Percentiles rank a stretch among this genome's conserved stretches.
Evolutionary conservation across 2,888 invertebrate species (phyloP).

Genomic region (Blera fallax): DNA sequence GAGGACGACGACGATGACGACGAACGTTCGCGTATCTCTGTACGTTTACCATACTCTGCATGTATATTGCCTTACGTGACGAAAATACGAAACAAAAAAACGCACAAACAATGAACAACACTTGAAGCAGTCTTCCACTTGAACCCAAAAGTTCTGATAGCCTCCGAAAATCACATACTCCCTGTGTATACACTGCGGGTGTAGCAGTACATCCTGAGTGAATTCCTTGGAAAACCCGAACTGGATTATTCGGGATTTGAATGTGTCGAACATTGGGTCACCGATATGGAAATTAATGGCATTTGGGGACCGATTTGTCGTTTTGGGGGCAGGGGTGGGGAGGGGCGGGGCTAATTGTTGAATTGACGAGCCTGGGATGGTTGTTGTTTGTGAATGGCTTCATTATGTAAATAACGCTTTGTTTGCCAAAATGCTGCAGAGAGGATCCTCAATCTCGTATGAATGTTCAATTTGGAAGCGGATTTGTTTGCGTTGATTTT

Average conservation of each 20-base stretch:
- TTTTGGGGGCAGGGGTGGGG: no score
- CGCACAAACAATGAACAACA: not conserved
- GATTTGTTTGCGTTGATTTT: conserved; percentile 42
- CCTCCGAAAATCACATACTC: conserved; percentile 2
- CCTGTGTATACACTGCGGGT: not conserved
- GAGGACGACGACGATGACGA: not conserved
- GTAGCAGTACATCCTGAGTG: conserved; percentile 5
- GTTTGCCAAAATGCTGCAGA: conserved; percentile 7
- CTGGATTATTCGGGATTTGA: conserved; percentile 62
- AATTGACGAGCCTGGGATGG: conserved; percentile 52
- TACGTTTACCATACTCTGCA: conserved; percentile 33
- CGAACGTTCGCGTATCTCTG: conserved; percentile 16
- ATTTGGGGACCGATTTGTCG: conserved; percentile 46
- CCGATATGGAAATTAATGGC: conserved; percentile 66
- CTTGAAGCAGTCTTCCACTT: conserved; percentile 12
- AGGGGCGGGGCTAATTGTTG: conserved; percentile 58
- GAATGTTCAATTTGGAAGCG: conserved; percentile 29
- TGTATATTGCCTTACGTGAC: conserved; percentile 67
- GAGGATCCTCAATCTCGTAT: conserved; percentile 17
- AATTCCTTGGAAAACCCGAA: conserved; percentile 28
- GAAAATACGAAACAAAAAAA: conserved; percentile 37
- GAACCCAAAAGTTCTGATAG: conserved; percentile 3
- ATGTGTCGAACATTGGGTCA: conserved; percentile 63
- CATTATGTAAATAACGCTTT: conserved; percentile 63
- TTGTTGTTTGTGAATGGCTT: conserved; percentile 60